Evolutionary conservation across 2,888 invertebrate species (phyloP), one percentile per base, ranked within the genome.

Genomic region (Odontomyia ornata): DNA sequence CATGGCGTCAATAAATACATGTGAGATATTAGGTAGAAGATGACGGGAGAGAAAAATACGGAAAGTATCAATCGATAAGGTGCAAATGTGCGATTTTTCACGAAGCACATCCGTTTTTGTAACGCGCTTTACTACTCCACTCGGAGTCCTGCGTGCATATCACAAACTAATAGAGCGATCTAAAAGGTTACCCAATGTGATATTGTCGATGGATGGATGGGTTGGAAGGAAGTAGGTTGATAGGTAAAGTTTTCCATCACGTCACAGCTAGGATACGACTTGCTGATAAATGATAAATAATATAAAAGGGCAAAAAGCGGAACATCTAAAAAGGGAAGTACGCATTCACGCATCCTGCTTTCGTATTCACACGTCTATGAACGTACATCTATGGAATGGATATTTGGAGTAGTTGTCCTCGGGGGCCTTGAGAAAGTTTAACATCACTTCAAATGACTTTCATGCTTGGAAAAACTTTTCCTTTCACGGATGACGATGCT

Each of bases 71-170:
- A 7, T 36, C 65, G 65, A 65, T 65, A 65, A 65, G 65, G 65
- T 65, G 65, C n/a, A 36, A 57, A 75, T 62, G 25, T 75, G 75
- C 62, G 75, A 75, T 75, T 75, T 75, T 75, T 75, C 75, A 75
- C 62, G 75, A 23, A 75, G 64, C 43, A 46, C 46, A 75, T 75
- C 75, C 75, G 73, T 62, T 47, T 36, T 75, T 21, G 64, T 64
- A 30, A n/a, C 64, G 5, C n/a, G 5, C n/a, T 28, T 23, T 64
- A 27, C 25, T 21, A 52, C 21, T 28, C 30, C 28, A 25, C n/a
- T 28, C 28, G 15, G 28, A 11, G 25, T 25, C 11, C 13, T 9
- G 13, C 52, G 52, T 52, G 52, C 52, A 15, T 52, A 18, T 52
- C 52, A 15, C 52, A 18, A 52, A 52, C 52, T 52, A 52, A 52